Evolutionary conservation across 2,888 invertebrate genomes (phyloP).

Genomic region (Ectemnius cavifrons): DNA sequence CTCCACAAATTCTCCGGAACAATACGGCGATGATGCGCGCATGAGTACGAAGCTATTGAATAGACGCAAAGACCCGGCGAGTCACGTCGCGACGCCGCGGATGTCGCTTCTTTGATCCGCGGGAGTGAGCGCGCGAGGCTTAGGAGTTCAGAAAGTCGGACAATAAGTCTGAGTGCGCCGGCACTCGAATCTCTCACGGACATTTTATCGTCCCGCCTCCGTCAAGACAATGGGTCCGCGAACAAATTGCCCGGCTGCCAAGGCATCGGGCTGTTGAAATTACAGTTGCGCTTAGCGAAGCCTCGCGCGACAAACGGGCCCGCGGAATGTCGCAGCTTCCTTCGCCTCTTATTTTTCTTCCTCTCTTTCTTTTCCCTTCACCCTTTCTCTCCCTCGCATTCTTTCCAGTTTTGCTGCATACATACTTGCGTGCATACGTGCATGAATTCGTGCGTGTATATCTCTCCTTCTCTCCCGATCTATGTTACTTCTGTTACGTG

Average conservation of each 20-base stretch:
- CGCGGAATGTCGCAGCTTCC: constrained; percentile 5
- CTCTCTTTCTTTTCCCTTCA: neutral
- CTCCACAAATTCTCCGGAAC: no score
- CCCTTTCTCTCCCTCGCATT: neutral
- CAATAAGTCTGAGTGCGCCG: neutral
- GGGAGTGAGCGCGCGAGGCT: neutral
- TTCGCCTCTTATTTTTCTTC: neutral
- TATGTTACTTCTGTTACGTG: constrained; percentile 12
- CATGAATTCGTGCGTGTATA: neutral
- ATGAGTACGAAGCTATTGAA: no score
- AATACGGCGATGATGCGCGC: no score
- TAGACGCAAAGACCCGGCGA: no score
- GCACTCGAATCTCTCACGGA: constrained; percentile 18
- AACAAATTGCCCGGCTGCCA: constrained; percentile 38
- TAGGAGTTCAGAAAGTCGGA: constrained; percentile 7
- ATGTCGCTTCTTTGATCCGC: constrained; percentile 9
- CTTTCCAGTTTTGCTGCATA: neutral
- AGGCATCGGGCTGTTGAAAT: constrained; percentile 22
- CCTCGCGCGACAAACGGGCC: constrained; percentile 32
- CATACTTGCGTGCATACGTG: neutral
- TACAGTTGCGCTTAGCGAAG: constrained; percentile 30
- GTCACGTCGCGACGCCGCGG: neutral
- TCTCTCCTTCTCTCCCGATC: neutral
- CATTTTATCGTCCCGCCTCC: neutral
- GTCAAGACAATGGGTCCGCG: constrained; percentile 26